Evolutionary conservation across 2,888 invertebrate genomes (phyloP).

Genomic region (Phanerotoma sp.): DNA sequence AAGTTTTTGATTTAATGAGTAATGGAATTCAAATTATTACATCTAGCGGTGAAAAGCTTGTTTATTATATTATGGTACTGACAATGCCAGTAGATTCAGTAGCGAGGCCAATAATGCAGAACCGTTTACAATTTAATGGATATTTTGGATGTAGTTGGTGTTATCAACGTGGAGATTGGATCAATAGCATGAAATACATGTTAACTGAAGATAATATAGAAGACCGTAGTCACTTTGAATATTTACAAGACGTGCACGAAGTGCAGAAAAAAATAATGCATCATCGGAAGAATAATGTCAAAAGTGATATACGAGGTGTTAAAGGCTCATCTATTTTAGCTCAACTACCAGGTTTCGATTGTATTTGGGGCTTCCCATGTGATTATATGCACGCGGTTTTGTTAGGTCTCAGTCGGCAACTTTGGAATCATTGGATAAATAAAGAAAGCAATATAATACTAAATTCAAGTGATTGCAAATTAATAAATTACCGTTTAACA

Average conservation of each 20-base stretch:
- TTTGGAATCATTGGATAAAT: conserved; percentile 27
- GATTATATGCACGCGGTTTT: conserved; percentile 30
- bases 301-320: neutral
- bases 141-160: conserved; percentile 32
- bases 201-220: neutral
- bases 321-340: neutral
- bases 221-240: neutral
- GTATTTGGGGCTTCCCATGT: conserved; percentile 25
- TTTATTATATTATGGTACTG: conserved; percentile 21
- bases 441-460: neutral
- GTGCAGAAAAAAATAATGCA: neutral
- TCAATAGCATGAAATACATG: conserved; percentile 2
- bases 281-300: neutral
- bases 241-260: neutral
- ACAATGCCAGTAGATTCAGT: conserved; percentile 26
- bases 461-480: no score
- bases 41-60: conserved; percentile 8
- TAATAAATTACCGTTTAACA: conserved; percentile 9
- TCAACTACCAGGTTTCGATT: conserved; percentile 12
- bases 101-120: conserved; percentile 27
- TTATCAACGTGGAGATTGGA: conserved; percentile 22
- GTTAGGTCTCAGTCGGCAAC: conserved; percentile 16
- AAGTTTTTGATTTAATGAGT: conserved; percentile 18
- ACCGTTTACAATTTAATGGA: conserved; percentile 29
- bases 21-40: conserved; percentile 16